A percentile compares a stretch with the other conserved stretches of the same genome.
phyloP scores from a whole-genome alignment of 2,797 vertebrate genomes.

The Parauchenoglanis ngamensis region DNA sequence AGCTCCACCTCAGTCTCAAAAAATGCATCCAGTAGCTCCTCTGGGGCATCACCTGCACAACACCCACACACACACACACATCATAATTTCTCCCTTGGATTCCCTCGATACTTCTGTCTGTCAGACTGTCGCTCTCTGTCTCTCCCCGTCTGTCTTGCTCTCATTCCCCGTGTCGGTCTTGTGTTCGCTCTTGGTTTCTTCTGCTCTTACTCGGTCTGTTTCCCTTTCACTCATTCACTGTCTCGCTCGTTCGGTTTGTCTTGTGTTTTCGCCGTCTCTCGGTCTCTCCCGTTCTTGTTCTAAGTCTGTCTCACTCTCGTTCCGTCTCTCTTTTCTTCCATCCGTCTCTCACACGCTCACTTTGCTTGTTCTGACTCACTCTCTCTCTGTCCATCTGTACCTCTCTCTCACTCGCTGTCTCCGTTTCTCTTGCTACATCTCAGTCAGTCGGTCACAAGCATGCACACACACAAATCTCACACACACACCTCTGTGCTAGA shows the following conservation, averaged over 20 bases:
- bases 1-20: slow-evolving; percentile 98
- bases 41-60: slow-evolving; percentile 80
- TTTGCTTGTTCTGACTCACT: background rate
- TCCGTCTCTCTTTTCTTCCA: background rate
- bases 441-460: background rate
- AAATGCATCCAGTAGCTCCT: slow-evolving; percentile 94
- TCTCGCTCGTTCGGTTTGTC: background rate
- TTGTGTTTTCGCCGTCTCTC: too few relatives aligned
- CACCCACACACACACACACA: background rate
- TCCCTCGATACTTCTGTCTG: too few relatives aligned
- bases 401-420: too few relatives aligned
- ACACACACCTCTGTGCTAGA: background rate
- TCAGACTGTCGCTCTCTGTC: background rate
- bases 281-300: too few relatives aligned
- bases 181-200: background rate
- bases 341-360: background rate
- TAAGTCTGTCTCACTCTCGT: background rate
- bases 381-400: background rate
- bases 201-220: too few relatives aligned
- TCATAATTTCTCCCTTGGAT: background rate
- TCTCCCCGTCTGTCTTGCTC: background rate
- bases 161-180: background rate
- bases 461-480: too few relatives aligned
- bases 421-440: background rate
- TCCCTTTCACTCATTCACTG: background rate